Evolutionary conservation across 2,888 invertebrate species (phyloP), one percentile per base, ranked within the genome.

Genomic region (Anoplius nigerrimus): DNA sequence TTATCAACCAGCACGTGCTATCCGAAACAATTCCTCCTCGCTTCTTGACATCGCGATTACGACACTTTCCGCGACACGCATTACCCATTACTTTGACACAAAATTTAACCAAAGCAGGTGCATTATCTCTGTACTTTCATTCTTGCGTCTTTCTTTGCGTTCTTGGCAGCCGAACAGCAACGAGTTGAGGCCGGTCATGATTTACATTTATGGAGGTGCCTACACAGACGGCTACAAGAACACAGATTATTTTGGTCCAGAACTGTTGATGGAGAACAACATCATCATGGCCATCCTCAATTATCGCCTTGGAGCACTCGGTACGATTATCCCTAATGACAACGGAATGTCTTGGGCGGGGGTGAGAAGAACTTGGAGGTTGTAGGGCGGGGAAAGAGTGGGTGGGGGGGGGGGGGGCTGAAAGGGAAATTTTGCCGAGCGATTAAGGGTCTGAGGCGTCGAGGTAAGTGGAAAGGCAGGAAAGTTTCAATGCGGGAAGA

Each of bases 241-340:
- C 15, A 1, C 24, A 4, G 11, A 51, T 0, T 0, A 27, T 0
- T 71, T 56, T 21, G 70, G 68, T 13, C 82, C 83, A 2, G 72
- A 75, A 11, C 81, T 76, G 27, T 57, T 83, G 1, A 51, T 83
- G n/a, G 83, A 83, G 46, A 66, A 76, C 16, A 71, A 81, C n/a
- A 58, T 81, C 2, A 64, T 83, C 0, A 20, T 80, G 0, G 83
- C 82, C 6, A 55, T 69, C 16, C 62, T 81, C 45, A 82, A 83
- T 66, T 83, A 83, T 60, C 83, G 83, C 0, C 64, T 83, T 0
- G 80, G 81, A 15, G 73, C 71, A 0, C 56, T 83, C 0, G 83
- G 83, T 66, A 72, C 8, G n/a, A 21, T 27, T 15, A 2, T 11
- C 4, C 21, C 18, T 45, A 43, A 22, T 34, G 34, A n/a, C 13